Conservation (phyloP, 2,113 vertebrate species). For the Piprites chloris region DNA sequence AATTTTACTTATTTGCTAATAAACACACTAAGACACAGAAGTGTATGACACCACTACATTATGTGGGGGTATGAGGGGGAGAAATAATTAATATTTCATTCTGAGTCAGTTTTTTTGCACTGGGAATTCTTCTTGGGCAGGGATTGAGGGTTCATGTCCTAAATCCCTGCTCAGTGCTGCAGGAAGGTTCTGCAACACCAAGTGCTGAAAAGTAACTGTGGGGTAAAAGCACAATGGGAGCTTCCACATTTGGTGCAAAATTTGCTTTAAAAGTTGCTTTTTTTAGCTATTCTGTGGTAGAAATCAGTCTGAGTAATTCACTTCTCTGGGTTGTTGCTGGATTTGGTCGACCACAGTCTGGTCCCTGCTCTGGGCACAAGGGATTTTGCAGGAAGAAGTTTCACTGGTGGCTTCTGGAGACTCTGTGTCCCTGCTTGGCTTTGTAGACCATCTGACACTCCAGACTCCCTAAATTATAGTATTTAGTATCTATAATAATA, state of each 20-base stretch:
- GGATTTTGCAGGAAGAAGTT: not conserved
- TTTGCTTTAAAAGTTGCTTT: not conserved
- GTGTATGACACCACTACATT: too few species aligned
- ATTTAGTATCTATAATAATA: not conserved
- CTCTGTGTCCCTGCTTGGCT: not conserved
- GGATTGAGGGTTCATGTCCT: not conserved
- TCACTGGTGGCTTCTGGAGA: not conserved
- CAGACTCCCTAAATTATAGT: not conserved
- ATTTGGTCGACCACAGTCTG: not conserved
- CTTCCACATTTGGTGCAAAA: rapidly evolving
- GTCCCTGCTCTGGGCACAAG: not conserved
- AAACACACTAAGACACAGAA: not conserved
- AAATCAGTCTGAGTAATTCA: not conserved
- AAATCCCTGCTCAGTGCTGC: not conserved
- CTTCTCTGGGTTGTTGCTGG: not conserved
- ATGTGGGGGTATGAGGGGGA: too few species aligned
- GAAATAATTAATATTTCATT: not conserved
- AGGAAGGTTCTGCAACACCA: not conserved
- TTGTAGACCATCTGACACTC: not conserved
- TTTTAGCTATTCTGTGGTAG: not conserved
- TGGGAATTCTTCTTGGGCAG: not conserved
- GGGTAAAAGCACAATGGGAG: rapidly evolving
- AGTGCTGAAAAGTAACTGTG: not conserved
- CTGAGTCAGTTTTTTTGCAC: not conserved
- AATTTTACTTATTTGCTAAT: not conserved